phyloP scores from a whole-genome alignment of 2,113 vertebrate genomes.

The Hippolais icterina region DNA sequence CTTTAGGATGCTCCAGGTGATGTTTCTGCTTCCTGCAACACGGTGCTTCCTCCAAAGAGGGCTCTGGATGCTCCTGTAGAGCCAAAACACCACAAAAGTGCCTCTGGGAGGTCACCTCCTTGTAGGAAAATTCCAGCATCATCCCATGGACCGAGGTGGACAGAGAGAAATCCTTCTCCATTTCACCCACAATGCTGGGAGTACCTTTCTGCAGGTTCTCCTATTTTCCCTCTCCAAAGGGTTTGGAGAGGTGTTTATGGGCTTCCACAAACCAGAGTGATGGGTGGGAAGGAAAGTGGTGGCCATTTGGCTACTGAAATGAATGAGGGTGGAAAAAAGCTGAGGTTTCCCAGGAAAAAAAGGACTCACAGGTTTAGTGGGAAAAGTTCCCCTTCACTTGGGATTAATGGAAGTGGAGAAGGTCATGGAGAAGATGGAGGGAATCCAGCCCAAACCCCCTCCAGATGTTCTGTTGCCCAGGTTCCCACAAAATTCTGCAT shows the following conservation, averaged over 20 bases:
- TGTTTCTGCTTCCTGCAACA: neutral
- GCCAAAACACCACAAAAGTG: neutral
- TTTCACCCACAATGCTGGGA: fast-evolving
- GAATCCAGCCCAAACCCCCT: neutral
- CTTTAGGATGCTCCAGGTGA: neutral
- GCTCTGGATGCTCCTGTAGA: neutral
- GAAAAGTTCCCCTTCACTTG: neutral
- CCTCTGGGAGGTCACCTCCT: neutral
- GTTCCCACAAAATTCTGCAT: fast-evolving
- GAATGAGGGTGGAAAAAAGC: neutral
- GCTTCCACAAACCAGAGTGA: neutral
- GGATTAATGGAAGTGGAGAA: neutral
- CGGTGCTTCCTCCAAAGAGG: neutral
- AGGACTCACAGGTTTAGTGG: neutral
- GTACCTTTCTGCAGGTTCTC: neutral
- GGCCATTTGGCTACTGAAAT: neutral
- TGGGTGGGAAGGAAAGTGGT: neutral
- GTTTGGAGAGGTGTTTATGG: neutral
- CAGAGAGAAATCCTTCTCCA: fast-evolving
- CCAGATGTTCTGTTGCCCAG: fast-evolving
- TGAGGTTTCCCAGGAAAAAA: neutral
- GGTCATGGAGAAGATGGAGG: neutral
- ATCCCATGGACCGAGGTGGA: neutral
- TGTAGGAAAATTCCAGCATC: neutral
- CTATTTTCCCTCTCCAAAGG: neutral